These are phyloP conservation scores for Sinocyclocheilus anophthalmus DNA, from an alignment of 2,113 vertebrate species.

Conservation along the genomic window DNA sequence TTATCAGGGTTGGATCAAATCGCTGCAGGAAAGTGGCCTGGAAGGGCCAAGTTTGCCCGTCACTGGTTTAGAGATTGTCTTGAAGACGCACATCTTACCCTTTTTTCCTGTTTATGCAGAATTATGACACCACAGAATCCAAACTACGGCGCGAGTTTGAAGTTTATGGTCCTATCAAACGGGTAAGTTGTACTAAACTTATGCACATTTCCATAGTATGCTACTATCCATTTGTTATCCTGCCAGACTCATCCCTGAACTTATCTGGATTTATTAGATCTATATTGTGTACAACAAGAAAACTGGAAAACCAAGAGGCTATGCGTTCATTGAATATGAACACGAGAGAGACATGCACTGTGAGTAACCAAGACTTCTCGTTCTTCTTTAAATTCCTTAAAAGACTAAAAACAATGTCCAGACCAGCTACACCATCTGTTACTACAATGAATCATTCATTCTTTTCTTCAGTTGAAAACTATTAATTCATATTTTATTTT, in stretches of 20 bases:
- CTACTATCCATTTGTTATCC: neutral
- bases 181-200: slow-evolving; percentile 72
- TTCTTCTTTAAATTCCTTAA: neutral
- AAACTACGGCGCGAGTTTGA: slow-evolving; percentile 93
- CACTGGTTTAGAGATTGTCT: no score
- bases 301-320: slow-evolving; percentile 89
- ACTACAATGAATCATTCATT: neutral
- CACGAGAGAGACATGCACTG: slow-evolving; percentile 96
- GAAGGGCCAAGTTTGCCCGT: no score
- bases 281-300: slow-evolving; percentile 94
- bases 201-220: neutral
- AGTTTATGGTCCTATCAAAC: slow-evolving; percentile 93
- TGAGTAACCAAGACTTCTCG: slow-evolving; percentile 72
- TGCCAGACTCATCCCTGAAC: neutral
- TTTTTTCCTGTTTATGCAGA: slow-evolving; percentile 70
- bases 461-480: neutral
- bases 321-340: slow-evolving; percentile 95
- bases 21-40: no score
- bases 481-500: neutral
- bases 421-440: neutral
- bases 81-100: neutral
- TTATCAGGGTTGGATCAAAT: no score
- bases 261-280: slow-evolving; percentile 75
- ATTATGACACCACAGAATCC: slow-evolving; percentile 93
- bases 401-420: neutral